Base-by-base conservation (phyloP, 2,797 vertebrate species). In the Chelon labrosus region DNA sequence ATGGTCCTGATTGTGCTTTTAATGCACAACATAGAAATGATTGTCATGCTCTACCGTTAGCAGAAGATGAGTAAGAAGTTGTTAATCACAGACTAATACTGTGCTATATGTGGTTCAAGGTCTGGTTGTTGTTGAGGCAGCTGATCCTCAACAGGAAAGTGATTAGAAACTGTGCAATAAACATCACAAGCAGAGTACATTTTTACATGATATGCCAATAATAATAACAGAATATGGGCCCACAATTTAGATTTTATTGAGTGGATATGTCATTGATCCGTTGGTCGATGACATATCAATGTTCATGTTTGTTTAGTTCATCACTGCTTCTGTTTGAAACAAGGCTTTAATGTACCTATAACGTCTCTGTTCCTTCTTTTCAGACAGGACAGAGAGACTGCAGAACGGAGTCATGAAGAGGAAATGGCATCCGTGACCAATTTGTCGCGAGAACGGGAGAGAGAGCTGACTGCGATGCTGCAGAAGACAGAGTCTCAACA, bases 401-500 rank as follows among this genome's bases (percentile, higher is more conserved):
- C 94, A 77, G 94, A 95, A 80, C 95, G 93, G 35, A 94, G 93
- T 89, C 83, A 94, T 59, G 90, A 89, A 61, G 96, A 94, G 67
- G 92, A 96, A 90, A 94, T 95, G 91, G 94, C 94, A 65, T 94
- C 95, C 76, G 92, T 75, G 89, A 94, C 93, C 91, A 91, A 94
- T 85, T 93, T 96, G 88, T 95, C 95, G 67, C 95, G 92, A 91
- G 95, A 94, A 84, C 94, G 93, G 82, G 96, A 97, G 94, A 90
- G 90, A 85, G 95, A 97, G 94, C 94, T 98, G 93, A 92, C 92
- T 88, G 94, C 86, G 92, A 95, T 95, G 94, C 96, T 98, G 91
- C 92, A 95, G 94, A 95, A 95, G 94, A 95, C 94, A 83, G 96
- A 98, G 88, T 90, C 95, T 86, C 94, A 96, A 93, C 96, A 97